Conservation (phyloP, 2,113 vertebrate species). For the Machaerirhynchus nigripectus region DNA sequence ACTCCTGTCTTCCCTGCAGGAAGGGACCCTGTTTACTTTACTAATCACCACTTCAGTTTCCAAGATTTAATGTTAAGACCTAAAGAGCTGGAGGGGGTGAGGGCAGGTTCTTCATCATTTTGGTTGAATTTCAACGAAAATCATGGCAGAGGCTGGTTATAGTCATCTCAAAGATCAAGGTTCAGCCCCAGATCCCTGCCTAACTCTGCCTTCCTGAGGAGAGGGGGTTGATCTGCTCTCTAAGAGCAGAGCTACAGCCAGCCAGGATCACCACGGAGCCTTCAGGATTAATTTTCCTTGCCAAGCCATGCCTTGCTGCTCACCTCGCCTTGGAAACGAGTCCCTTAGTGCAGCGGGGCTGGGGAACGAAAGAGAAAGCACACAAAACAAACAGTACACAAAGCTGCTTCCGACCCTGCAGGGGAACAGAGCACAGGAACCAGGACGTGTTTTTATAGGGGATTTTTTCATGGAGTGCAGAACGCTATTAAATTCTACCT, state of each 20-base stretch:
- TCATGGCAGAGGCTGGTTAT: rapidly evolving
- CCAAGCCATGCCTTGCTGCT: not conserved
- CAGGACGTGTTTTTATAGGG: rapidly evolving
- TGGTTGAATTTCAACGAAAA: not conserved
- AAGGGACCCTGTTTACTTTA: not conserved
- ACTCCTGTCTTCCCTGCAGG: not conserved
- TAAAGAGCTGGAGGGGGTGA: not conserved
- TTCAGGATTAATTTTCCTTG: not conserved
- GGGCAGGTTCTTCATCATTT: not conserved
- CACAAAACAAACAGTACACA: not conserved
- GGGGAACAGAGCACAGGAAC: not conserved
- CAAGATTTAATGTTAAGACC: not conserved
- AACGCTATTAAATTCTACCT: not conserved
- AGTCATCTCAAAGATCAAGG: not conserved
- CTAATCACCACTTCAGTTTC: not conserved
- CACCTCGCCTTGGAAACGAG: not conserved
- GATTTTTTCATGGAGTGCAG: not conserved
- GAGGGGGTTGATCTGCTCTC: not conserved
- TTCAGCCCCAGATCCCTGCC: not conserved
- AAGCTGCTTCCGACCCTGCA: rapidly evolving
- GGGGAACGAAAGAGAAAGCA: not conserved
- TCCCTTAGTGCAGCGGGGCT: not conserved
- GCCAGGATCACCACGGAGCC: not conserved
- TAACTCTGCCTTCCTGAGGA: not conserved
- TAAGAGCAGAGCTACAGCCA: not conserved